Evolutionary conservation across 2,797 vertebrate genomes (phyloP).

Genomic region (Mormyrops attenuatus): DNA sequence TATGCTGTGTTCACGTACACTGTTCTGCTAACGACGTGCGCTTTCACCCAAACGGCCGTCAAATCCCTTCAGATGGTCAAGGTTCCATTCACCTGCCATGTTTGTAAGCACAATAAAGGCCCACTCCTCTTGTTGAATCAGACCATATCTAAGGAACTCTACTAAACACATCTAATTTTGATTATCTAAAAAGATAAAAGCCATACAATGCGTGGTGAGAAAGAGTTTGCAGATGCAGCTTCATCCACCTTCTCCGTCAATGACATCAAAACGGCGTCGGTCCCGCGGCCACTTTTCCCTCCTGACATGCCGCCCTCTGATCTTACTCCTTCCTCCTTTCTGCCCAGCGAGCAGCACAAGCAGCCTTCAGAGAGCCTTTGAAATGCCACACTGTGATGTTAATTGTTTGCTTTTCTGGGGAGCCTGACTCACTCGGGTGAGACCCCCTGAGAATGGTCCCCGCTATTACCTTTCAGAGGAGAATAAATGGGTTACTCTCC

Average conservation of each 20-base stretch:
- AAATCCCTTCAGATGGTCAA: neutral
- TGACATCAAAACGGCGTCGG: neutral
- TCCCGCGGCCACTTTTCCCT: neutral
- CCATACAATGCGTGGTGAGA: neutral
- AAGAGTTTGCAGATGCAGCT: neutral
- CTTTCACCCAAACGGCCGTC: neutral
- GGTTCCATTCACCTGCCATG: neutral
- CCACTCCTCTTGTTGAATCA: neutral
- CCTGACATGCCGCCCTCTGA: neutral
- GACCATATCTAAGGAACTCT: neutral
- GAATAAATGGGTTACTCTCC: neutral
- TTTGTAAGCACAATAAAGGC: too few relatives aligned
- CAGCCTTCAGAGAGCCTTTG: slow-evolving; percentile 1
- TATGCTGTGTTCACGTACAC: neutral
- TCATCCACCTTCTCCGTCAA: neutral
- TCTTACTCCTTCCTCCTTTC: neutral
- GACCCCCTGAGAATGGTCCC: neutral
- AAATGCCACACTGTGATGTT: slow-evolving; percentile 33
- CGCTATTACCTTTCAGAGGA: slow-evolving; percentile 12
- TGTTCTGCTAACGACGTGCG: neutral
- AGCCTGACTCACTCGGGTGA: slow-evolving; percentile 22
- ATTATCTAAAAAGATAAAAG: neutral
- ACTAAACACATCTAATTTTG: neutral
- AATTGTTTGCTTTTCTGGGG: slow-evolving; percentile 37
- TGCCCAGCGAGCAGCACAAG: neutral